Base-by-base conservation (phyloP, 2,888 invertebrate genomes). In the Drosophila nigricruria region DNA sequence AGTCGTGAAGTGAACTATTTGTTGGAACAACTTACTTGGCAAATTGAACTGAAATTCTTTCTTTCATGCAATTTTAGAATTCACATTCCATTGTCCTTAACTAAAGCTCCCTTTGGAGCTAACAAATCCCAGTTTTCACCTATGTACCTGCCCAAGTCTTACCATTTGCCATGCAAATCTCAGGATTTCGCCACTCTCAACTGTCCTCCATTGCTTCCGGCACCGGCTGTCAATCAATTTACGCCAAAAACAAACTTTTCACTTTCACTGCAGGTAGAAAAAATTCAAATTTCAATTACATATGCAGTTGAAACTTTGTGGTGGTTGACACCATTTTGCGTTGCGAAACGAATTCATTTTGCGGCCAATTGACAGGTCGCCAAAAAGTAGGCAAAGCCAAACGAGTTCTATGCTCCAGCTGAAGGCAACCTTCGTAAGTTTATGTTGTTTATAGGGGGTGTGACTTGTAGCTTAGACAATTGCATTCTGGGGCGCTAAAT, bases 401-500 rank as follows among this genome's bases (percentile, higher is more conserved):
- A 42, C 18, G 30, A 49, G 66, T 43, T 43, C 49, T 54, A 47
- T 65, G 61, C 58, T 43, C 49, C 27, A 30, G 32, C 5, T 2
- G 5, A 2, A 25, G 0, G 30, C 30, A 38, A 54, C 52, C 68
- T 69, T 47, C 42, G 34, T 14, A 47, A 27, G 54, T 47, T 47
- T 9, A 66, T 66, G 45, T 38, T 65, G 66, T 53, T 32, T 36
- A 59, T 66, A 23, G 60, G 12, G 20, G 23, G 38, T 25, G 25
- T n/a, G n/a, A 2, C 52, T 53, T 2, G 20, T 16, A 14, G 36
- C 36, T 63, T 69, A 49, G 70, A 43, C 36, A 50, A 27, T 27
- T 0, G 9, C 53, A 36, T 69, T 67, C 65, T 32, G 65, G 70
- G 57, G 77, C 74, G 84, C 84, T 85, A 86, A 88, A 88, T 85